Evolutionary conservation across 2,113 vertebrate species (phyloP).

Genomic region (Tachycineta bicolor): DNA sequence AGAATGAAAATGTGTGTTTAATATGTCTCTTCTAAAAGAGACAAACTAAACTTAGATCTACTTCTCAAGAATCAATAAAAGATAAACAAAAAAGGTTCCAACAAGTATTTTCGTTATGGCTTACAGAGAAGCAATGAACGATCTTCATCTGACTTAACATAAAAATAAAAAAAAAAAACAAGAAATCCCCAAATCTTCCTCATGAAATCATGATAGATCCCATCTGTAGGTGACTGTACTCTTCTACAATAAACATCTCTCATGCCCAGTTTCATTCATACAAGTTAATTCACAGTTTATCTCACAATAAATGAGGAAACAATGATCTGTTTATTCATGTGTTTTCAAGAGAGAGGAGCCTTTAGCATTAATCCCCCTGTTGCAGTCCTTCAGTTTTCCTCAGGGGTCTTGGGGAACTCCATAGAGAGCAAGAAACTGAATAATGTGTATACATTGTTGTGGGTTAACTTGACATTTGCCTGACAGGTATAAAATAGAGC

Average conservation of each 20-base stretch:
- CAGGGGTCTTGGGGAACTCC: background rate
- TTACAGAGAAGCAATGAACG: background rate
- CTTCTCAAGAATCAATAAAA: background rate
- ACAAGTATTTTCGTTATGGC: background rate
- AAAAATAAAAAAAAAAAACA: background rate
- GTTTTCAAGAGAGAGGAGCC: background rate
- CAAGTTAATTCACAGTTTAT: background rate
- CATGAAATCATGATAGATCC: background rate
- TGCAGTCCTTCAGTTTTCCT: background rate
- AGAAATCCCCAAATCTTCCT: background rate
- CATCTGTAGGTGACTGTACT: background rate
- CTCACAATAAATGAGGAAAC: background rate
- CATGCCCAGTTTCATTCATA: background rate
- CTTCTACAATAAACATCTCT: background rate
- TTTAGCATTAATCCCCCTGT: background rate
- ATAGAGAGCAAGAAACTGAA: background rate
- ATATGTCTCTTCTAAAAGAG: background rate
- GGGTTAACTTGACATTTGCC: background rate
- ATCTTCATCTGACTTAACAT: background rate
- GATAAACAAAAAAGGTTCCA: background rate
- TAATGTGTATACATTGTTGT: background rate
- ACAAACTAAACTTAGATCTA: background rate
- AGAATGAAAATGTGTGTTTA: background rate
- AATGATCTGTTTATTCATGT: background rate
- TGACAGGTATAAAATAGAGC: background rate